Evolutionary conservation across 2,888 invertebrate genomes (phyloP), one percentile per base, ranked within the genome.

Genomic region (Hedya salicella): DNA sequence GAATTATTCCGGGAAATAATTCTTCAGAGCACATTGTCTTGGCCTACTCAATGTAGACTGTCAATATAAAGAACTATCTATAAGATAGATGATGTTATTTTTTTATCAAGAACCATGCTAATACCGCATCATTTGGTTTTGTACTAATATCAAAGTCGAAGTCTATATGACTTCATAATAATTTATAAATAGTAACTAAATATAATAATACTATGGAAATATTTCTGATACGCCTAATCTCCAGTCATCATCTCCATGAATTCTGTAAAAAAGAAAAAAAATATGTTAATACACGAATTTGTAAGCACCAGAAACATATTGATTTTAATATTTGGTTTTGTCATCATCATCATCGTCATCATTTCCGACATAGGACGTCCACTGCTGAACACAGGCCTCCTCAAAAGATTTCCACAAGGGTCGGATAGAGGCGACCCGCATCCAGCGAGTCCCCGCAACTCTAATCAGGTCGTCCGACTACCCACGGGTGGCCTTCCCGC

Each of bases 221-320:
- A 68, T 67, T 66, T 69, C 73, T 69, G 69, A 70, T 68, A 70
- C 68, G 69, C 75, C 94, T 95, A 97, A 89, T 97, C 96, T 80
- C 97, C 97, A 82, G 97, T 97, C 97, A 97, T 97, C 97, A 97
- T 97, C 92, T 97, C 97, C 97, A 97, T 97, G 93, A 97, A 97
- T 93, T 97, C 97, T 97, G 93, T 63, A 93, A 93, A 74, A 77
- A 85, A 69, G 62, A 71, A 71, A 73, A 64, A 32, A 63, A 32
- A 42, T 13, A 13, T 21, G 50, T 39, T 9, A 36, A 13, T 9
- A 40, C 48, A 19, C 50, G 25, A 52, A 67, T 54, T 72, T 70
- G 4, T 4, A 59, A n/a, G n/a, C n/a, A n/a, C n/a, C 40, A 56
- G 17, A 36, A 39, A 17, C 48, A 19, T n/a, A n/a, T n/a, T n/a